Base-by-base conservation (phyloP, 2,888 invertebrate species). In the Metallyticus violacea region DNA sequence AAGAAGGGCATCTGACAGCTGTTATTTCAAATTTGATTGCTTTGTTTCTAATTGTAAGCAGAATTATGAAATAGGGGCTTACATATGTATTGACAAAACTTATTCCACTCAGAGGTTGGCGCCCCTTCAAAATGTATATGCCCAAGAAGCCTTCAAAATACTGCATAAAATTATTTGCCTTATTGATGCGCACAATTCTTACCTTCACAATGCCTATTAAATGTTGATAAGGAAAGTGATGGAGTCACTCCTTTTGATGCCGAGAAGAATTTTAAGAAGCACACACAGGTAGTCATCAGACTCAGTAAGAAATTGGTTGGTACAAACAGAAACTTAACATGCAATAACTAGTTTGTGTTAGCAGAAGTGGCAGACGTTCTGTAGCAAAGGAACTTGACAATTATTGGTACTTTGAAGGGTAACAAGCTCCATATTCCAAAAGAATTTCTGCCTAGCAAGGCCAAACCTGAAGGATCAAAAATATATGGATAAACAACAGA, bases 301-400 rank as follows among this genome's bases (percentile, higher is more conserved):
- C 62, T 89, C n/a, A 79, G 85, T 77, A 86, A 87, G 85, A 88
- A 86, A 26, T 86, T 89, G 26, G 76, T 26, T 29, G 83, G 85
- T 76, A 86, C 88, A n/a, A 89, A 89, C 77, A 86, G 89, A 80
- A 90, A 90, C 87, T 85, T 90, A 25, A 90, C 90, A 6, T 88
- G 88, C 0, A 89, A 90, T 86, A 90, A 89, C 86, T 90, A 88
- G 89, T 90, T 89, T 87, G 76, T 83, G 25, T 89, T 88, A 27
- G 26, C 89, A 9, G 88, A 89, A 84, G 79, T 89, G 77, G 89
- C 88, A 25, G 81, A 87, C n/a, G 80, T 86, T 25, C 88, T 88
- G 81, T 87, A 80, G 77, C 78, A 86, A 86, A 89, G 79, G 80
- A 87, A 87, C 6, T 81, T 89, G n/a, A 89, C 89, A 22, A 87